Evolutionary conservation across 2,113 vertebrate species (phyloP), one percentile per base, ranked within the genome.

Genomic region (Columbina picui): DNA sequence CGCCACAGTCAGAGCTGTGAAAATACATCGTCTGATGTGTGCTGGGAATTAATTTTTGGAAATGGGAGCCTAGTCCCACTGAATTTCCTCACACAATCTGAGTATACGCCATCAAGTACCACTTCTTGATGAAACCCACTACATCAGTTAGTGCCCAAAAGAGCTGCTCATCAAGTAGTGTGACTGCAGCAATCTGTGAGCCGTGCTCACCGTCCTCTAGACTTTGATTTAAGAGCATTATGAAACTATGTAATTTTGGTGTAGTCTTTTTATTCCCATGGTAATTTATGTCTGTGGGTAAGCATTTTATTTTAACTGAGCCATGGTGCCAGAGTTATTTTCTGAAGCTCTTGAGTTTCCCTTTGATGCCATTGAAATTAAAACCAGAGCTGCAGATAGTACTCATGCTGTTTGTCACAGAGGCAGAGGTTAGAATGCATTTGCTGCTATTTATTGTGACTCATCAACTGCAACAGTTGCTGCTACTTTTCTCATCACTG

Each of bases 231-330:
- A 96, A 98, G 93, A 97, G 96, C 96, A 83, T 97, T 97, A 96
- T 92, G 90, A 97, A 98, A 94, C 96, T 93, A 84, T 95, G 96
- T 96, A 94, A 97, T 96, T 97, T 97, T 97, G 96, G 94, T 77
- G 91, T 91, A 90, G 89, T 87, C 96, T 97, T 96, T 98, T 97
- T 97, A 98, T 97, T 97, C 97, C 96, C 88, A 60, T 96, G 83
- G 94, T 94, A 98, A 98, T 98, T 98, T 98, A 95, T 97, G 96
- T 95, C 97, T 96, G 84, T 97, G 97, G 95, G 96, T 97, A 97
- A 98, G 97, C 95, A 95, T 97, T 98, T 98, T 97, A 97, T 98
- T 98, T 98, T 95, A 98, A 97, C 98, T 97, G 94, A 97, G 96
- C 83, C 96, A 50, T 80, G 75, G 95, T 95, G 95, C 97, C 97